Conservation (phyloP, 2,888 invertebrate species). For the Petrophora chlorosata region DNA sequence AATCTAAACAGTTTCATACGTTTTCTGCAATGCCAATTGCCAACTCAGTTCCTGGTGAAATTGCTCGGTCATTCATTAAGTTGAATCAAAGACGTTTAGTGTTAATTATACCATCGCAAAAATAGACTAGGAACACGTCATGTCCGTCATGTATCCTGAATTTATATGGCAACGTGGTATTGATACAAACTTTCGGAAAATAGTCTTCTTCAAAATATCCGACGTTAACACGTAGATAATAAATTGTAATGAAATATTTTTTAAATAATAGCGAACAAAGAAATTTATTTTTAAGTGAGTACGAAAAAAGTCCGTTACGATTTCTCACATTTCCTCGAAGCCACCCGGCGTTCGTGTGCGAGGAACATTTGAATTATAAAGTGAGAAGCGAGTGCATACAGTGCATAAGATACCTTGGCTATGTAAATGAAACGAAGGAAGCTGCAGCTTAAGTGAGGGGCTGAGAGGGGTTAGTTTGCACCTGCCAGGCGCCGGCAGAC, state of each 20-base stretch:
- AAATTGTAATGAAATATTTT: too few species aligned
- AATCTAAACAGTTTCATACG: conserved; percentile 18
- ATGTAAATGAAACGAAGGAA: conserved; percentile 71
- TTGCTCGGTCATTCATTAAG: conserved; percentile 13
- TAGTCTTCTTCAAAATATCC: too few species aligned
- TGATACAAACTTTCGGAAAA: too few species aligned
- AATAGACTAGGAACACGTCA: conserved; percentile 9
- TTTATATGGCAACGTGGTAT: too few species aligned
- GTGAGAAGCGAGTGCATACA: conserved; percentile 76
- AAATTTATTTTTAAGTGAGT: conserved; percentile 1
- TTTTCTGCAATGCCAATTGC: conserved; percentile 14
- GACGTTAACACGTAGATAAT: too few species aligned
- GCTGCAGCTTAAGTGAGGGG: conserved; percentile 51
- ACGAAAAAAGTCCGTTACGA: conserved; percentile 70
- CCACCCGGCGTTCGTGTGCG: conserved; percentile 53
- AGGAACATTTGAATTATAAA: conserved; percentile 81
- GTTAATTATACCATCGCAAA: conserved; percentile 1
- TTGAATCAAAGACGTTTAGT: conserved; percentile 1
- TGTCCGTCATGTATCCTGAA: conserved; percentile 1
- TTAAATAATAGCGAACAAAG: background rate
- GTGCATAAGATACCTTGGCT: conserved; percentile 73
- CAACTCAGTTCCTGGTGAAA: conserved; percentile 6
- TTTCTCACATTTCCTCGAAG: conserved; percentile 78
- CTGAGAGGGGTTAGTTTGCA: conserved; percentile 53
- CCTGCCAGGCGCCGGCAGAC: conserved; percentile 48